A percentile compares a stretch with the other conserved stretches of the same genome.
These are phyloP conservation scores for Cynodonichthys magdalenae DNA, from an alignment of 2,797 vertebrate species.

Conservation along the genomic window DNA sequence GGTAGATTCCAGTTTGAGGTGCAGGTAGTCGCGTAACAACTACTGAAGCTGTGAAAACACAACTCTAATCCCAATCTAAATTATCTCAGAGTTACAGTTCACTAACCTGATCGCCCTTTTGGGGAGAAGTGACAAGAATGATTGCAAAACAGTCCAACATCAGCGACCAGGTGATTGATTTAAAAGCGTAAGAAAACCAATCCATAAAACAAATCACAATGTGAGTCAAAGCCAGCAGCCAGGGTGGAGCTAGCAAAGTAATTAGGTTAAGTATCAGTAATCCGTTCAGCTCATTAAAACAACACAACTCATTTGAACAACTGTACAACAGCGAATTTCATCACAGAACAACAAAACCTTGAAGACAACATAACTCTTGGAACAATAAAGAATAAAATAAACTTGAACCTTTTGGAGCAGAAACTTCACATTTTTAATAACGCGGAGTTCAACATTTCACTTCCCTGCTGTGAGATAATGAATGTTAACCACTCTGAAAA, in stretches of 20 bases:
- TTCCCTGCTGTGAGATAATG: slow-evolving; percentile 15
- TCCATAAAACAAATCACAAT: slow-evolving; percentile 62
- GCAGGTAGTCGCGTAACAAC: slow-evolving; percentile 23
- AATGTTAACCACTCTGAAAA: slow-evolving; percentile 12
- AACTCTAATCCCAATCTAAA: slow-evolving; percentile 4
- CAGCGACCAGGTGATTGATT: slow-evolving; percentile 57
- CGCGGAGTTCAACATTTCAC: slow-evolving; percentile 8
- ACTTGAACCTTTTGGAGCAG: neutral
- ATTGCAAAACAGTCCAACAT: slow-evolving; percentile 23
- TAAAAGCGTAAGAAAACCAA: slow-evolving; percentile 56
- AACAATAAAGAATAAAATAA: neutral
- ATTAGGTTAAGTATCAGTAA: slow-evolving; percentile 85
- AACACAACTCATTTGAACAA: slow-evolving; percentile 70
- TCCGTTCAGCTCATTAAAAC: slow-evolving; percentile 77
- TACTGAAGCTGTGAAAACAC: slow-evolving; percentile 20
- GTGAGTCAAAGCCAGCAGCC: slow-evolving; percentile 65
- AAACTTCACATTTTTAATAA: neutral
- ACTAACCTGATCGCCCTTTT: slow-evolving; percentile 19
- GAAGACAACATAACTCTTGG: neutral
- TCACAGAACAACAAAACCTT: slow-evolving; percentile 12
- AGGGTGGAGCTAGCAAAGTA: slow-evolving; percentile 69
- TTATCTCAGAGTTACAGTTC: slow-evolving; percentile 2
- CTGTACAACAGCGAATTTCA: slow-evolving; percentile 34
- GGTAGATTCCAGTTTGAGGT: slow-evolving; percentile 21
- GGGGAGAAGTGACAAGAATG: slow-evolving; percentile 22